Conservation (phyloP, 1,140 invertebrate species). For the Psix sp. region DNA sequence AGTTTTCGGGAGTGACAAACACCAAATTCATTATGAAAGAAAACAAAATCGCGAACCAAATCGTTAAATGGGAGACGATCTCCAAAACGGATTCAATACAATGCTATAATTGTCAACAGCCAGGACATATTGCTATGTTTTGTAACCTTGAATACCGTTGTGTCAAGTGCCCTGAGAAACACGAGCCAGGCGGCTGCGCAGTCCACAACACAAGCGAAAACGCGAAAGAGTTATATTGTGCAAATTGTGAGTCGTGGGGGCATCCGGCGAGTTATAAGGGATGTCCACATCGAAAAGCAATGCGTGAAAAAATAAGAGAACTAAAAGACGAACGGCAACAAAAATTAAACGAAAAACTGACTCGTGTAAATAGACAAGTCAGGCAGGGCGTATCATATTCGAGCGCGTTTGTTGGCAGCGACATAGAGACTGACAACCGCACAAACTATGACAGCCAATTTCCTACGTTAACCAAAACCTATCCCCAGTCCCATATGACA, state of each 20-base stretch:
- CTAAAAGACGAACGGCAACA: slow-evolving; percentile 13
- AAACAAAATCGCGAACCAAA: slow-evolving; percentile 13
- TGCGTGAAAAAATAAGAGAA: slow-evolving; percentile 12
- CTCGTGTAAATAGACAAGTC: neutral
- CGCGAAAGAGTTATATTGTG: slow-evolving; percentile 9
- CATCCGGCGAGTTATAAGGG: slow-evolving; percentile 37
- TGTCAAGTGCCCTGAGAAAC: slow-evolving; percentile 18
- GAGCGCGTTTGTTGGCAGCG: no score
- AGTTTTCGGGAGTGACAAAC: neutral
- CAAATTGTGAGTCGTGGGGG: slow-evolving; percentile 23
- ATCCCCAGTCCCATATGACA: no score
- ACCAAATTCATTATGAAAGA: slow-evolving; percentile 1
- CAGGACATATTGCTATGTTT: slow-evolving; percentile 26
- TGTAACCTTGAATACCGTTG: slow-evolving; percentile 26
- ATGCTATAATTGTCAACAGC: slow-evolving; percentile 24
- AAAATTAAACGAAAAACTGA: no score
- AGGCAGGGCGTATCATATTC: no score
- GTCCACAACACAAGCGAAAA: no score
- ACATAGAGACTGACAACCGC: no score
- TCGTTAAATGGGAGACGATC: slow-evolving; percentile 30
- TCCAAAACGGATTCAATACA: slow-evolving; percentile 8
- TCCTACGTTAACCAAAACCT: no score
- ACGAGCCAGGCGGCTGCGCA: slow-evolving; percentile 8
- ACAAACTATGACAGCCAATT: no score
- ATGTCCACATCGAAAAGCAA: slow-evolving; percentile 20